Conservation (phyloP, 2,797 vertebrate genomes). For the Notoglanidium macrostoma region DNA sequence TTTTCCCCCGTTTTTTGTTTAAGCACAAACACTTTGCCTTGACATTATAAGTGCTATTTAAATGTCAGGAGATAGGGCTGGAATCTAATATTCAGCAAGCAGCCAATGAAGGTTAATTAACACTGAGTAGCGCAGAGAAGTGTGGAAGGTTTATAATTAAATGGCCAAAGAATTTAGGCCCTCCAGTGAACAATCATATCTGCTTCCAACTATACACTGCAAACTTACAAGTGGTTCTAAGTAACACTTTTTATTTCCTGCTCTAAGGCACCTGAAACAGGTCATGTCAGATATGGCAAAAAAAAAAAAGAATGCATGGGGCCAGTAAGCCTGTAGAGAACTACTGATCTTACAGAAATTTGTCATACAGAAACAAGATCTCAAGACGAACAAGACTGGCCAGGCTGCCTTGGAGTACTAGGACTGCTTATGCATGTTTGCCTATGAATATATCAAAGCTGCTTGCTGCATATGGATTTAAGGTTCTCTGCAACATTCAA, state of each 20-base stretch:
- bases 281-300: background rate
- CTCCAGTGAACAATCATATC: conserved; percentile 33
- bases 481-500: conserved; percentile 10
- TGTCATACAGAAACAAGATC: background rate
- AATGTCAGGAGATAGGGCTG: conserved; percentile 72
- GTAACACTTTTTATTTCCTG: background rate
- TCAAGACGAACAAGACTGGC: background rate
- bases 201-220: background rate
- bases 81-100: conserved; percentile 68
- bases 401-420: background rate
- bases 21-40: conserved; percentile 57
- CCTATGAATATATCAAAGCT: background rate
- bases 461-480: background rate
- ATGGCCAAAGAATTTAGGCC: conserved; percentile 48
- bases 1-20: conserved; percentile 24
- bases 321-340: background rate
- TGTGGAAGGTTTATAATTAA: conserved; percentile 56
- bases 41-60: conserved; percentile 70
- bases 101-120: conserved; percentile 81
- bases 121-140: conserved; percentile 65
- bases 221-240: background rate
- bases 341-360: background rate
- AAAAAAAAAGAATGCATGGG: background rate
- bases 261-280: background rate
- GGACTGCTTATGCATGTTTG: background rate